Conservation (phyloP, 2,888 invertebrate species). For the Lithophane leautieri region DNA sequence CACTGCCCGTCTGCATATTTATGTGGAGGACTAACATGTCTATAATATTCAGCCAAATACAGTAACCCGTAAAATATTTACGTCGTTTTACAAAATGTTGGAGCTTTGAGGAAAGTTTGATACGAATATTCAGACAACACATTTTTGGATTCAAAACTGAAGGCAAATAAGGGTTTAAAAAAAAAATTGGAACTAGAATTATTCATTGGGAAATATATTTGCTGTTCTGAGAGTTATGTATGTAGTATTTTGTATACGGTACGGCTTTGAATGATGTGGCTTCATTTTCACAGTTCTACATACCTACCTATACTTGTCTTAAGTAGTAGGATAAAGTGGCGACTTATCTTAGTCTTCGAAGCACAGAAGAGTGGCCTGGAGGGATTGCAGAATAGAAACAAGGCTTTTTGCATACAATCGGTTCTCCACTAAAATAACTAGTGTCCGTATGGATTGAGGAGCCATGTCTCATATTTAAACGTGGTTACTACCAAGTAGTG, state of each 20-base stretch:
- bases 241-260: not conserved
- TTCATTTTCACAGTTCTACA: not conserved
- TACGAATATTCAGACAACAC: slow-evolving; percentile 45
- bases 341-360: not conserved
- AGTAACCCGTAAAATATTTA: slow-evolving; percentile 51
- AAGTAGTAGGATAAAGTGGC: not conserved
- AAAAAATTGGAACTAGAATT: slow-evolving; percentile 9
- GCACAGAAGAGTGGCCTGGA: no score
- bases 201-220: not conserved
- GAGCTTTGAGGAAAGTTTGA: slow-evolving; percentile 45
- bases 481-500: no score
- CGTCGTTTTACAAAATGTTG: slow-evolving; percentile 34
- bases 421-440: not conserved
- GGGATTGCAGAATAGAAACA: not conserved
- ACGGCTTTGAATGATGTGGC: not conserved
- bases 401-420: not conserved
- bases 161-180: no score
- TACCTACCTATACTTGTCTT: not conserved
- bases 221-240: not conserved
- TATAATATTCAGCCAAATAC: slow-evolving; percentile 61
- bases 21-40: slow-evolving; percentile 62
- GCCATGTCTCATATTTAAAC: no score
- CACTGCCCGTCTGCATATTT: slow-evolving; percentile 70
- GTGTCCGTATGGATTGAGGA: no score
- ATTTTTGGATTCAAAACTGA: slow-evolving; percentile 8